Evolutionary conservation across 2,888 invertebrate genomes (phyloP).

Genomic region (Campoplex capitator): DNA sequence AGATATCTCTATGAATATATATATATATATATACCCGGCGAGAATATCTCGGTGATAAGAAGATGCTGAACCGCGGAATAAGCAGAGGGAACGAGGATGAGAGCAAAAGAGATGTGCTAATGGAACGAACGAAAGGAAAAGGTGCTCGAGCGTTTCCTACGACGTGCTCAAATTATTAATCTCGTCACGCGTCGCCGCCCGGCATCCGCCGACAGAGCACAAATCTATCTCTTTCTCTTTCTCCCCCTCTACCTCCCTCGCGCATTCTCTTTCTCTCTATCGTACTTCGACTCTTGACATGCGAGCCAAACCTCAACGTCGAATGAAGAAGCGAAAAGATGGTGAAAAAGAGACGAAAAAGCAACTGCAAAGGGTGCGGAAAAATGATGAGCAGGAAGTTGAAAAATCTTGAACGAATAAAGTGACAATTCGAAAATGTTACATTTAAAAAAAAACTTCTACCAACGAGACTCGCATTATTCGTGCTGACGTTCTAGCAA

Average conservation of each 20-base stretch:
- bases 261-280: not conserved
- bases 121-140: slow-evolving; percentile 60
- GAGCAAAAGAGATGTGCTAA: slow-evolving; percentile 31
- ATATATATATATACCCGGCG: not conserved
- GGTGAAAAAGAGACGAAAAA: not conserved
- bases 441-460: too few relatives aligned
- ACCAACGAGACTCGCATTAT: too few relatives aligned
- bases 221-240: slow-evolving; percentile 34
- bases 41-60: slow-evolving; percentile 6
- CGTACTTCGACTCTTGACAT: not conserved
- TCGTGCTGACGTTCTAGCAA: too few relatives aligned
- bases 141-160: slow-evolving; percentile 70
- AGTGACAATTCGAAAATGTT: too few relatives aligned
- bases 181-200: slow-evolving; percentile 78
- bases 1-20: not conserved
- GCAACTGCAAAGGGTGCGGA: not conserved
- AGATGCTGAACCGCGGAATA: not conserved
- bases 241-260: not conserved
- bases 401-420: not conserved
- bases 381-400: not conserved
- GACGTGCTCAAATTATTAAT: slow-evolving; percentile 77
- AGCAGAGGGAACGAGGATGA: not conserved
- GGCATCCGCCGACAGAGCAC: slow-evolving; percentile 71
- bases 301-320: slow-evolving; percentile 11
- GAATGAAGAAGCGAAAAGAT: slow-evolving; percentile 23